Base-by-base conservation (phyloP, 2,113 vertebrate genomes). In the Lophochroa leadbeateri region DNA sequence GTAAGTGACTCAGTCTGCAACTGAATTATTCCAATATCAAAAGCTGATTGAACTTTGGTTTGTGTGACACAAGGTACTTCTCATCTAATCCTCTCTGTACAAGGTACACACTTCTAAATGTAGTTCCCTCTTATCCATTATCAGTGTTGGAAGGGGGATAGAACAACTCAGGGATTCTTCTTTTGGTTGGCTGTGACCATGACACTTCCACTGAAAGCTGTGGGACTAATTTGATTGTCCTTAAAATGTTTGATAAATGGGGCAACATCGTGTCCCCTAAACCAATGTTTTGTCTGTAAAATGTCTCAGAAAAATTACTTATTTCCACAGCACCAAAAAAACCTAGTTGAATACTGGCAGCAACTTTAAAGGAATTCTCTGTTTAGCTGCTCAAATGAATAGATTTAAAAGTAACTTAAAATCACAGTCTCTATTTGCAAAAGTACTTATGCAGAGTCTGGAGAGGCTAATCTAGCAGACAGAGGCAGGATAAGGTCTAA, bases 381-480 rank as follows among this genome's bases (percentile, higher is more conserved):
- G 47, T 82, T 92, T 84, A 93, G 44, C 35, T 76, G 28, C 31
- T 84, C 72, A 94, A 61, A 65, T 57, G 60, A 86, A 84, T 11
- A 58, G 47, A 86, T 93, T 86, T 83, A 12, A 19, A 75, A 93
- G 75, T 74, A 92, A 90, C 92, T 90, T 75, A 86, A 86, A 93
- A 88, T 92, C 58, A 68, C 18, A 52, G 33, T 17, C n/a, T 82
- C 37, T 88, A 80, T 96, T 90, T 96, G 83, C 61, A 74, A 43
- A 81, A 96, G 76, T 86, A 84, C 72, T 93, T 92, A 84, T 20
- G 17, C 35, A 44, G 76, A 86, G 72, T 83, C 93, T 93, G 82
- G 72, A 94, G 88, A 61, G 77, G 76, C 31, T 93, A 95, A 92
- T 95, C 71, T 92, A 75, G 50, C 35, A 94, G 70, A 25, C 17